These are phyloP conservation scores for Etheostoma spectabile DNA, from an alignment of 2,113 vertebrate genomes.

Conservation along the genomic window DNA sequence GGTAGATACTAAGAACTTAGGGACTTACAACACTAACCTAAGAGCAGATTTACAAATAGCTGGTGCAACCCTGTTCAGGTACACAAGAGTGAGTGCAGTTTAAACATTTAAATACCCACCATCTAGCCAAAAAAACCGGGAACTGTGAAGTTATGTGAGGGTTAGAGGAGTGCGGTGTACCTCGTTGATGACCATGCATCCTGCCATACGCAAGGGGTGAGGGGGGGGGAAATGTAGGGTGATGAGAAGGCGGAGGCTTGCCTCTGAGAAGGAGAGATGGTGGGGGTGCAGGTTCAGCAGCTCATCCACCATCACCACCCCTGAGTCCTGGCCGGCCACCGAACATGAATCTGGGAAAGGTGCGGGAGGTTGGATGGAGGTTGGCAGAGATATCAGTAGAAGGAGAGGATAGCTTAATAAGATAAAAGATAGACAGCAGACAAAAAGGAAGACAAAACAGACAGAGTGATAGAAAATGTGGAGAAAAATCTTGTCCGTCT, in stretches of 20 bases:
- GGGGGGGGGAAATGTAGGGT: constrained; percentile 75
- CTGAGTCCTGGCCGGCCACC: constrained; percentile 75
- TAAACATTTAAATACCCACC: no score
- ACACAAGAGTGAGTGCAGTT: no score
- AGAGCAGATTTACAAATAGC: neutral
- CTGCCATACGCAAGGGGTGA: constrained; percentile 77
- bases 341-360: constrained; percentile 69
- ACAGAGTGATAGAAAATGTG: constrained; percentile 1
- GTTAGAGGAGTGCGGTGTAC: constrained; percentile 62
- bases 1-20: neutral
- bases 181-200: constrained; percentile 81
- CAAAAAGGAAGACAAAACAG: constrained; percentile 15
- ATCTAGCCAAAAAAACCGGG: no score
- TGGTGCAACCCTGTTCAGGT: neutral
- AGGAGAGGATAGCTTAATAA: neutral
- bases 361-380: neutral
- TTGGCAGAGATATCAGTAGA: neutral
- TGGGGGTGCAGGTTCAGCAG: constrained; percentile 77
- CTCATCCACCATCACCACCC: constrained; percentile 85
- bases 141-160: constrained; percentile 22
- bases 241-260: constrained; percentile 83
- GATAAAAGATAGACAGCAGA: neutral
- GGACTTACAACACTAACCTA: neutral
- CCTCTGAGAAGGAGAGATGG: constrained; percentile 86
- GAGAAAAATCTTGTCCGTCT: neutral